Evolutionary conservation across 2,888 invertebrate genomes (phyloP).

Genomic region (Acanthosoma haemorrhoidale): DNA sequence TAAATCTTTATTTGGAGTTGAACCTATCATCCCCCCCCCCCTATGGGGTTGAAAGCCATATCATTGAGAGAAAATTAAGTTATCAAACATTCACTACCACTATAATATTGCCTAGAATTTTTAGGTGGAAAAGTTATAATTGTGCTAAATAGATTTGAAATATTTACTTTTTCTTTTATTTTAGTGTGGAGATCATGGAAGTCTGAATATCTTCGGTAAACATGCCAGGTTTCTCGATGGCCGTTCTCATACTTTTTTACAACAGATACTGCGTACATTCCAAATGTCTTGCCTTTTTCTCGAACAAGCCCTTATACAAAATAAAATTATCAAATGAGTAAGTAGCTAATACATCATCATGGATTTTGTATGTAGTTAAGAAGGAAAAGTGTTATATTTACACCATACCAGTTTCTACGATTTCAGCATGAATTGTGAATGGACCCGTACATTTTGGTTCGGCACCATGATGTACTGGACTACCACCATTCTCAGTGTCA

Average conservation of each 20-base stretch:
- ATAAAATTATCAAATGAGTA: neutral
- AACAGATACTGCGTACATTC: slow-evolving; percentile 81
- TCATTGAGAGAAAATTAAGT: no score
- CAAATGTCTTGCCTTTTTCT: slow-evolving; percentile 79
- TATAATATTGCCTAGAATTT: no score
- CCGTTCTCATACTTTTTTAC: slow-evolving; percentile 61
- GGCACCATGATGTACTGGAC: slow-evolving; percentile 2
- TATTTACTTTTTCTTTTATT: slow-evolving; percentile 63
- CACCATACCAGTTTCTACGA: slow-evolving; percentile 59
- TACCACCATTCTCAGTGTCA: slow-evolving; percentile 30
- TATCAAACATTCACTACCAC: no score
- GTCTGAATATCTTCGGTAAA: slow-evolving; percentile 87
- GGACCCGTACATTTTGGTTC: slow-evolving; percentile 42
- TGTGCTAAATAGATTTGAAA: neutral
- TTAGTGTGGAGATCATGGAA: slow-evolving; percentile 83
- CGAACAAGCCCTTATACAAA: slow-evolving; percentile 59
- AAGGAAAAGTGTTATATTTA: slow-evolving; percentile 30
- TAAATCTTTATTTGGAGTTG: no score
- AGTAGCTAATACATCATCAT: neutral
- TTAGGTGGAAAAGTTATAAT: neutral
- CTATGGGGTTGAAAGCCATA: no score
- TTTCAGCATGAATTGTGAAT: slow-evolving; percentile 53
- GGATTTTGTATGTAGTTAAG: neutral
- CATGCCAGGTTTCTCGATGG: slow-evolving; percentile 77
- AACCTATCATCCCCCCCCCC: no score